Conservation (phyloP, 2,888 invertebrate genomes). For the Chymomyza fuscimana region DNA sequence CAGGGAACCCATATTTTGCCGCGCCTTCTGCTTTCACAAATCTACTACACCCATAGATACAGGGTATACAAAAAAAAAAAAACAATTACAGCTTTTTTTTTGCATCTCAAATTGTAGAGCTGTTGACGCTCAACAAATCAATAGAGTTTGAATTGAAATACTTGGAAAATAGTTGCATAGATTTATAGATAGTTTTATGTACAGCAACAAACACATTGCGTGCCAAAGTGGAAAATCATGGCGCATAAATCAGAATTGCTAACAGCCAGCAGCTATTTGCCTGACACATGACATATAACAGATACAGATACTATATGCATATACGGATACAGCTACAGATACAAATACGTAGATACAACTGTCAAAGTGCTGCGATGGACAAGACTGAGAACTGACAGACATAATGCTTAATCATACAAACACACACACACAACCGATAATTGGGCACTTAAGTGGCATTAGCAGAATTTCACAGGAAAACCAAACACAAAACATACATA, state of each 20-base stretch:
- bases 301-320: constrained; percentile 45
- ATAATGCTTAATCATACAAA: constrained; percentile 5
- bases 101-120: constrained; percentile 40
- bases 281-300: constrained; percentile 70
- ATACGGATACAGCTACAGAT: constrained; percentile 56
- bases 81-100: neutral
- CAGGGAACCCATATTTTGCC: too few relatives aligned
- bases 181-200: constrained; percentile 62
- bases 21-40: too few relatives aligned
- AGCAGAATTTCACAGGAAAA: constrained; percentile 42
- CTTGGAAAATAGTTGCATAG: constrained; percentile 55
- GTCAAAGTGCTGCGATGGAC: constrained; percentile 6
- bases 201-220: constrained; percentile 44
- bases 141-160: constrained; percentile 67
- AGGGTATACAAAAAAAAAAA: neutral
- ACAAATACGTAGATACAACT: constrained; percentile 4
- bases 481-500: constrained; percentile 20
- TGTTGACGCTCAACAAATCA: constrained; percentile 71
- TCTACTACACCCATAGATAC: too few relatives aligned
- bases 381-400: constrained; percentile 4
- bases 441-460: constrained; percentile 73
- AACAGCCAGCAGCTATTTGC: constrained; percentile 63
- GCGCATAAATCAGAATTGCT: constrained; percentile 64
- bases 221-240: constrained; percentile 73
- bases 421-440: constrained; percentile 46